Percentiles rank a stretch among this genome's conserved stretches.
Evolutionary conservation across 2,113 vertebrate species (phyloP).

Genomic region (Acrocephalus kingi): DNA sequence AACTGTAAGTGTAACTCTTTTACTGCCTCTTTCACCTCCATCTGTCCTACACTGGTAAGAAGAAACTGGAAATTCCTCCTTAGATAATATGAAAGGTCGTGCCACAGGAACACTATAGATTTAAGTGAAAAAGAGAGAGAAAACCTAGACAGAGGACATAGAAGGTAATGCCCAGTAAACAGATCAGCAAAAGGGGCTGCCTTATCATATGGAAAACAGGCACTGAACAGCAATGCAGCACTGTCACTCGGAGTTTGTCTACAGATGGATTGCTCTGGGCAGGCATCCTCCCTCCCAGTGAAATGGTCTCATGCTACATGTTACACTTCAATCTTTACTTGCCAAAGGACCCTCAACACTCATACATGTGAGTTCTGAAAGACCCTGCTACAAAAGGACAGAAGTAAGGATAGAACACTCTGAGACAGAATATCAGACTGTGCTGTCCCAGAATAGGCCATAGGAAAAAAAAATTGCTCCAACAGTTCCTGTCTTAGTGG

Average conservation of each 20-base stretch:
- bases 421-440: not conserved
- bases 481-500: not conserved
- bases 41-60: not conserved
- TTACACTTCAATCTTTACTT: not conserved
- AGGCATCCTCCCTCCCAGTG: not conserved
- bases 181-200: not conserved
- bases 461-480: not conserved
- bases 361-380: not conserved
- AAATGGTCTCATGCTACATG: accelerated
- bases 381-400: not conserved
- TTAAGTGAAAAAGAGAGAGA: not conserved
- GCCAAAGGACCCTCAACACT: not conserved
- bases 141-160: not conserved
- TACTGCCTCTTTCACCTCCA: not conserved
- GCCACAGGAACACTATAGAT: not conserved
- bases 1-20: not conserved
- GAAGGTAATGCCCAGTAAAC: accelerated
- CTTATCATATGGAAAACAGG: not conserved
- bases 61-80: not conserved
- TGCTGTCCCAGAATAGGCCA: not conserved
- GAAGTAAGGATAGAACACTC: not conserved
- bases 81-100: not conserved
- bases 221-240: not conserved
- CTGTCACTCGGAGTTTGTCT: not conserved
- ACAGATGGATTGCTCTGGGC: accelerated